Base-by-base conservation (phyloP, 2,113 vertebrate genomes). In the Hepsetus odoe region DNA sequence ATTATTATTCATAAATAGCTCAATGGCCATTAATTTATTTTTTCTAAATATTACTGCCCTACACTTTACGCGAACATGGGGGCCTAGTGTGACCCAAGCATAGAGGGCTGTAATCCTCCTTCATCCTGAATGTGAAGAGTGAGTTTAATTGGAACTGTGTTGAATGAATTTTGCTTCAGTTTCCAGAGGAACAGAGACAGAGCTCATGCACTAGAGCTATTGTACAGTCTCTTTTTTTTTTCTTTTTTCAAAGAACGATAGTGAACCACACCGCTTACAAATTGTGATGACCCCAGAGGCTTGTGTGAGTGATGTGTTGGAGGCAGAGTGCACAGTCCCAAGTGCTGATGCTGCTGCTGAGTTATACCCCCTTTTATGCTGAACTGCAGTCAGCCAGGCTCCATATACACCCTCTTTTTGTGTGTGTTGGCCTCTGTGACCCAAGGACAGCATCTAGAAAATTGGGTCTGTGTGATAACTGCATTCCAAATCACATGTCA, bases 371-470 rank as follows among this genome's bases (percentile, higher is more conserved):
- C 22, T 24, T 74, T 78, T 58, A 71, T 72, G 42, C 75, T 75
- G 74, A 77, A 58, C 78, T 58, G 49, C 69, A 80, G 74, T 38
- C 53, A 67, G 68, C 44, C 28, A 33, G 69, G 53, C 62, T 74
- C n/a, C 14, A 51, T 5, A 51, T 20, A 42, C 67, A 53, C 4
- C 26, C 30, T 26, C 22, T 33, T 66, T 80, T 18, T 14, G 59
- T 14, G 38, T 30, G 13, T 20, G 35, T 3, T 70, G 32, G 40
- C n/a, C 24, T 35, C 44, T 46, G 46, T 81, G 20, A 35, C 55
- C 32, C 0, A 12, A 24, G 5, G 30, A 61, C 13, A 59, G n/a
- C 11, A 20, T 24, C 24, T 46, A 58, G 32, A 59, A 8, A 72
- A 66, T 33, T 67, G 30, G 6, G 32, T 22, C 24, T 14, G 16